phyloP scores from a whole-genome alignment of 2,113 vertebrate species.

The Trochalopteron elliotii region DNA sequence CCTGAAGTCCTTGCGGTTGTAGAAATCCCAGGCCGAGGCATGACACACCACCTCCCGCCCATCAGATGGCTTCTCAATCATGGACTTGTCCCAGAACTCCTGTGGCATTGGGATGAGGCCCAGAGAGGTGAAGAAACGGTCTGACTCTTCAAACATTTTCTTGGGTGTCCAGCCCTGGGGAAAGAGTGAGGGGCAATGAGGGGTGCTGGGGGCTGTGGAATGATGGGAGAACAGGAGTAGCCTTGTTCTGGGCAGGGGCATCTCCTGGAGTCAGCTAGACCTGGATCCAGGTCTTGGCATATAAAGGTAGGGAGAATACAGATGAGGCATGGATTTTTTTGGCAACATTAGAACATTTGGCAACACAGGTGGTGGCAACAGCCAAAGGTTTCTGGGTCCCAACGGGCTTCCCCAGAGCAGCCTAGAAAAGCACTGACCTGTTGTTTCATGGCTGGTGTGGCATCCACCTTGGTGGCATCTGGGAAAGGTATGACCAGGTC shows the following conservation, averaged over 20 bases:
- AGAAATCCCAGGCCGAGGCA: slow-evolving; percentile 84
- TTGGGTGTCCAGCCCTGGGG: slow-evolving; percentile 85
- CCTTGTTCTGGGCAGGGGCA: not conserved
- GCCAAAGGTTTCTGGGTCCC: not conserved
- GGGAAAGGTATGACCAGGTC: slow-evolving; percentile 87
- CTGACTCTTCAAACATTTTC: slow-evolving; percentile 89
- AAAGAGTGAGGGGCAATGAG: not conserved
- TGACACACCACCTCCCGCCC: slow-evolving; percentile 81
- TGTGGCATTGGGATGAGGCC: slow-evolving; percentile 82
- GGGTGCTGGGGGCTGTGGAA: not conserved
- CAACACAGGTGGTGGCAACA: not conserved
- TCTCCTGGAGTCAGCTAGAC: not conserved
- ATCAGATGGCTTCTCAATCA: slow-evolving; percentile 73
- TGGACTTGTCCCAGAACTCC: slow-evolving; percentile 82
- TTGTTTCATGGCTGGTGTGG: slow-evolving; percentile 89
- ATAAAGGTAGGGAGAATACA: not conserved
- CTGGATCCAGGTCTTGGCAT: not conserved
- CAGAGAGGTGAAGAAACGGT: slow-evolving; percentile 87
- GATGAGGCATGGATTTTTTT: not conserved
- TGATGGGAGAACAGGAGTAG: not conserved
- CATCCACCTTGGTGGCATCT: slow-evolving; percentile 85
- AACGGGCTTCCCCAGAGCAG: not conserved
- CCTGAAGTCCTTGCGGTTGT: slow-evolving; percentile 84
- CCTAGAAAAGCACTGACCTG: slow-evolving; percentile 75
- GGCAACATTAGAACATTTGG: not conserved